Evolutionary conservation across 2,797 vertebrate genomes (phyloP).

Genomic region (Cheirogaleus major): DNA sequence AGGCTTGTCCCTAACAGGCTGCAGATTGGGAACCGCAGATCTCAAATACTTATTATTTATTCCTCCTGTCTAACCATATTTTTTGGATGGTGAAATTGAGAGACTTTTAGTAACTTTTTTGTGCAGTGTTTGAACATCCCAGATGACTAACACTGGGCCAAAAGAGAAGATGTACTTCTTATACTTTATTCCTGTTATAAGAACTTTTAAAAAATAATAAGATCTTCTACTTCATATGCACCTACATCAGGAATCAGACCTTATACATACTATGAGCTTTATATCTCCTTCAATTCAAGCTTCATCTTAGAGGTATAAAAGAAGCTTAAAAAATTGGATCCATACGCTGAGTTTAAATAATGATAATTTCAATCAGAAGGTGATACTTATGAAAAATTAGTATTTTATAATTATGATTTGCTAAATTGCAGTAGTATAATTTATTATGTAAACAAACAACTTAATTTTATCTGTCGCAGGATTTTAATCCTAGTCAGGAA

Average conservation of each 20-base stretch:
- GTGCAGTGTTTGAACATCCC: background rate
- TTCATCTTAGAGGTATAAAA: background rate
- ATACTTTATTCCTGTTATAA: background rate
- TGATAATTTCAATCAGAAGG: conserved; percentile 30
- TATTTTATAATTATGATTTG: conserved; percentile 24
- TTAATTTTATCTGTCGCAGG: background rate
- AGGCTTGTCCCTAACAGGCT: too few species aligned
- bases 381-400: conserved; percentile 15
- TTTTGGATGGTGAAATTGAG: background rate
- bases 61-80: background rate
- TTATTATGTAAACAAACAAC: background rate
- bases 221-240: background rate
- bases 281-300: background rate
- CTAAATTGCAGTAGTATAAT: background rate
- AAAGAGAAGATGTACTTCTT: background rate
- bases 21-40: too few species aligned
- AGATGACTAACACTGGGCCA: background rate
- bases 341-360: background rate
- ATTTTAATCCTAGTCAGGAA: conserved; percentile 38
- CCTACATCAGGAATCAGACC: background rate
- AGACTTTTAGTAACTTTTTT: background rate
- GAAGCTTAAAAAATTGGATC: background rate
- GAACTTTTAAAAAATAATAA: background rate
- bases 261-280: background rate
- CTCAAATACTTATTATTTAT: background rate